Evolutionary conservation across 2,113 vertebrate genomes (phyloP).

Genomic region (Tursiops truncatus): DNA sequence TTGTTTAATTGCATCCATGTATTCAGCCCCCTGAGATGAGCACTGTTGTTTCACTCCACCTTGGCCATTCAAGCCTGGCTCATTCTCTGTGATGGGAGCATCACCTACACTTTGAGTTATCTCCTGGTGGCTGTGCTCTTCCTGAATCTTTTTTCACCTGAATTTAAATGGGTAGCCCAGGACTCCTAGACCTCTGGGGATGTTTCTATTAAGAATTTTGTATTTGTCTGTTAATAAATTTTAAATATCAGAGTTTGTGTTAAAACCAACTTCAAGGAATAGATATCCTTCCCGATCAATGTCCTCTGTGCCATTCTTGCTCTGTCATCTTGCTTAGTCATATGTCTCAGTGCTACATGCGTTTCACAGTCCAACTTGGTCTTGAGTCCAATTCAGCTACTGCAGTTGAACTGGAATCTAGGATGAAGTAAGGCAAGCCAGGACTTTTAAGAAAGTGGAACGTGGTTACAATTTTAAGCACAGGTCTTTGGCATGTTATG

Average conservation of each 20-base stretch:
- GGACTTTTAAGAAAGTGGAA: not conserved
- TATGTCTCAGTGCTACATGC: not conserved
- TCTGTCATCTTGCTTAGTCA: not conserved
- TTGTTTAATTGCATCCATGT: rapidly evolving
- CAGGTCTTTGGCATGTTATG: not conserved
- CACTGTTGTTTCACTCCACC: not conserved
- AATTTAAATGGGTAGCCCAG: not conserved
- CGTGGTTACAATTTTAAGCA: not conserved
- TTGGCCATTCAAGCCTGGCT: not conserved
- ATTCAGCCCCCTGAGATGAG: not conserved
- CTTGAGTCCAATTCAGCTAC: not conserved
- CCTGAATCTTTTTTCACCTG: not conserved
- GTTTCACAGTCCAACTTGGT: not conserved
- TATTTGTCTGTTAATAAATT: not conserved
- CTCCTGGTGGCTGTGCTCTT: not conserved
- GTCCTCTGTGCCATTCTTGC: not conserved
- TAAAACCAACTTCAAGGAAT: not conserved
- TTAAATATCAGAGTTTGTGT: not conserved
- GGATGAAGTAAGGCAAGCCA: not conserved
- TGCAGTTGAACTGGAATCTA: not conserved
- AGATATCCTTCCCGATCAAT: not conserved
- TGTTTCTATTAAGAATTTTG: not conserved
- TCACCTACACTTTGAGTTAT: not conserved
- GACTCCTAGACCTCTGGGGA: not conserved
- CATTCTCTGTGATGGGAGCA: not conserved